These are phyloP conservation scores for Agriopis marginaria DNA, from an alignment of 2,888 invertebrate genomes.

Conservation along the genomic window DNA sequence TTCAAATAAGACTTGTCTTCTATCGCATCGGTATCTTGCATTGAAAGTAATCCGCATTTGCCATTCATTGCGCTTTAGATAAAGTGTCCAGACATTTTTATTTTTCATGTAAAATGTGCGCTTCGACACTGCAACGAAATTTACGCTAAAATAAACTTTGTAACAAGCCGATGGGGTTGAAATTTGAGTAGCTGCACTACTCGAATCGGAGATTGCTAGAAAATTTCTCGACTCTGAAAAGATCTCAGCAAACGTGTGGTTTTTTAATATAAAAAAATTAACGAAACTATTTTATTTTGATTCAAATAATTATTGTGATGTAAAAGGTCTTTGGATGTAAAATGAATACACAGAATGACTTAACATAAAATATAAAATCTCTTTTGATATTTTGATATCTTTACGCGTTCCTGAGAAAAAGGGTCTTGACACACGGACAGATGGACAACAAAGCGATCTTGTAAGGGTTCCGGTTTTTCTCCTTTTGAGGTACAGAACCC, in stretches of 20 bases:
- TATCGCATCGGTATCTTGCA: constrained; percentile 38
- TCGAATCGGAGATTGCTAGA: constrained; percentile 52
- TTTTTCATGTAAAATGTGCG: constrained; percentile 59
- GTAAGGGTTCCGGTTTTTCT: too few relatives aligned
- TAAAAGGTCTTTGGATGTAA: too few relatives aligned
- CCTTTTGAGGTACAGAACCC: too few relatives aligned
- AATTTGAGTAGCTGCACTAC: constrained; percentile 33
- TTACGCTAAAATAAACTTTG: constrained; percentile 43
- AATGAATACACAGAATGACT: too few relatives aligned
- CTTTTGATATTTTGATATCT: too few relatives aligned
- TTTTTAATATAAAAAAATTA: not conserved
- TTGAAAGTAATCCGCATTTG: constrained; percentile 64
- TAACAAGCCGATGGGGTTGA: constrained; percentile 31
- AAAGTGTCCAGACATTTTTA: constrained; percentile 61
- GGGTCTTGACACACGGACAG: too few relatives aligned
- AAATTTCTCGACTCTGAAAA: constrained; percentile 53
- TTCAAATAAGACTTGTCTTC: constrained; percentile 30
- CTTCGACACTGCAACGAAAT: constrained; percentile 46
- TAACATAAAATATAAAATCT: too few relatives aligned
- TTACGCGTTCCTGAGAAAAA: too few relatives aligned
- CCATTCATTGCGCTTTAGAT: constrained; percentile 67
- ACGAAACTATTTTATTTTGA: not conserved
- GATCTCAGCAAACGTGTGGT: constrained; percentile 45
- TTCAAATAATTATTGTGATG: not conserved
- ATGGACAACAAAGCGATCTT: too few relatives aligned